A percentile compares a stretch with the other conserved stretches of the same genome.
phyloP scores from a whole-genome alignment of 2,113 vertebrate genomes.

The Hirundichthys speculiger region DNA sequence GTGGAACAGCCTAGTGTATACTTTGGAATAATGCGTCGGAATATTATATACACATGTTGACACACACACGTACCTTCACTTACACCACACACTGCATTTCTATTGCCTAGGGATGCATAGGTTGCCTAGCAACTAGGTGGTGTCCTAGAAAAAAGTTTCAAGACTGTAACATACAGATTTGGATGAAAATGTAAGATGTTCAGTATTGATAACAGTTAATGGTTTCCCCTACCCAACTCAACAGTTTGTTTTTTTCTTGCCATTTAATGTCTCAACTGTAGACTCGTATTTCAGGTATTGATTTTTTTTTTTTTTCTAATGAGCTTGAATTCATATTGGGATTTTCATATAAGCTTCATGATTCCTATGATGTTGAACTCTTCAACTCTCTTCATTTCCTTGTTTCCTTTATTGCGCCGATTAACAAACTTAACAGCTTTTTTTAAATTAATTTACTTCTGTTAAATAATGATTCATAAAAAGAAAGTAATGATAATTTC shows the following conservation, averaged over 20 bases:
- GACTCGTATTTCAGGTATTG: slow-evolving; percentile 41
- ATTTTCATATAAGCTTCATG: slow-evolving; percentile 16
- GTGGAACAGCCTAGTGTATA: slow-evolving; percentile 33
- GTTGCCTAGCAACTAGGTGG: slow-evolving; percentile 81
- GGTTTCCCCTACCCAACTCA: slow-evolving; percentile 19
- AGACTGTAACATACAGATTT: slow-evolving; percentile 44
- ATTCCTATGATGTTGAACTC: background rate
- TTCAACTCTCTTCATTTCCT: background rate
- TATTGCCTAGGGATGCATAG: slow-evolving; percentile 64
- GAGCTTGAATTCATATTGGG: slow-evolving; percentile 17
- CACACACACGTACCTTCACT: slow-evolving; percentile 15
- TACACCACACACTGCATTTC: slow-evolving; percentile 16
- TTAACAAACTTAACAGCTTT: no score
- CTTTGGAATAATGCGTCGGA: slow-evolving; percentile 45
- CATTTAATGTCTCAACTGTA: slow-evolving; percentile 7
- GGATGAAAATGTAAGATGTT: slow-evolving; percentile 21
- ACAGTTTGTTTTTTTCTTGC: background rate
- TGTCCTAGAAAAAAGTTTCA: slow-evolving; percentile 75
- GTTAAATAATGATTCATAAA: no score
- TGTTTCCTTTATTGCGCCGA: background rate
- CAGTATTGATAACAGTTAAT: slow-evolving; percentile 53
- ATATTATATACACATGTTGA: slow-evolving; percentile 37
- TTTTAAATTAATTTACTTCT: no score
- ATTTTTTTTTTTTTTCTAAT: slow-evolving; percentile 14
- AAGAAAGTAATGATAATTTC: no score